These are phyloP conservation scores for Watsonalla binaria DNA, from an alignment of 2,888 invertebrate species.

Conservation along the genomic window DNA sequence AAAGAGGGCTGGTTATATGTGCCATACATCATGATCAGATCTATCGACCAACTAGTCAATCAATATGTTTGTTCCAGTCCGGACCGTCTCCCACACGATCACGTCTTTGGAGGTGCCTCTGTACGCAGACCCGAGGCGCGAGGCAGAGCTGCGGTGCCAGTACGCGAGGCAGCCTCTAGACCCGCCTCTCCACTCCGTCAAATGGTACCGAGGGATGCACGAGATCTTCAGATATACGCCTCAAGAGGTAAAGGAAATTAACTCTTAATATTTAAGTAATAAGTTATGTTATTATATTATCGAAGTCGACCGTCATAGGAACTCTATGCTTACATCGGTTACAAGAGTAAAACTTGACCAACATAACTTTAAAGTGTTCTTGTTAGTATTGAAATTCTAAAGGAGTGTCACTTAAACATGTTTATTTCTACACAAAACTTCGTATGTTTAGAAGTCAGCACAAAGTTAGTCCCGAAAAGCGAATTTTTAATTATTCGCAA, in stretches of 20 bases:
- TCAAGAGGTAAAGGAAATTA: conserved; percentile 46
- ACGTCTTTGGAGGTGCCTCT: conserved; percentile 62
- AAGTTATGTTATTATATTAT: neutral
- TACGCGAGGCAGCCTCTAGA: conserved; percentile 56
- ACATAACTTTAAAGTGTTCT: too few relatives aligned
- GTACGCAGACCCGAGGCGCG: conserved; percentile 59
- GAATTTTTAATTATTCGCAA: neutral
- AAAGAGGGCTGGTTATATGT: too few relatives aligned
- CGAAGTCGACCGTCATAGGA: too few relatives aligned
- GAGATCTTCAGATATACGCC: conserved; percentile 70
- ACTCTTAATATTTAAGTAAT: neutral
- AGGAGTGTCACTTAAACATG: too few relatives aligned
- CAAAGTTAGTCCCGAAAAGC: neutral
- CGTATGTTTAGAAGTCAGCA: too few relatives aligned
- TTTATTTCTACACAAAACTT: too few relatives aligned
- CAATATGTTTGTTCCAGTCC: conserved; percentile 41
- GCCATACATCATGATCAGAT: too few relatives aligned
- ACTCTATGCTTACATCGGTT: too few relatives aligned
- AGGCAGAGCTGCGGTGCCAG: conserved; percentile 56
- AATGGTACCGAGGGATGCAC: conserved; percentile 84
- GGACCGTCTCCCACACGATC: conserved; percentile 60
- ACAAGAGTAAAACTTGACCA: too few relatives aligned
- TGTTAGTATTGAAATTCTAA: too few relatives aligned
- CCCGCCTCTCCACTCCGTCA: conserved; percentile 84
- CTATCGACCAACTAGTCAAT: neutral